Base-by-base conservation (phyloP, 1,140 invertebrate species). In the Ectropis grisescens region DNA sequence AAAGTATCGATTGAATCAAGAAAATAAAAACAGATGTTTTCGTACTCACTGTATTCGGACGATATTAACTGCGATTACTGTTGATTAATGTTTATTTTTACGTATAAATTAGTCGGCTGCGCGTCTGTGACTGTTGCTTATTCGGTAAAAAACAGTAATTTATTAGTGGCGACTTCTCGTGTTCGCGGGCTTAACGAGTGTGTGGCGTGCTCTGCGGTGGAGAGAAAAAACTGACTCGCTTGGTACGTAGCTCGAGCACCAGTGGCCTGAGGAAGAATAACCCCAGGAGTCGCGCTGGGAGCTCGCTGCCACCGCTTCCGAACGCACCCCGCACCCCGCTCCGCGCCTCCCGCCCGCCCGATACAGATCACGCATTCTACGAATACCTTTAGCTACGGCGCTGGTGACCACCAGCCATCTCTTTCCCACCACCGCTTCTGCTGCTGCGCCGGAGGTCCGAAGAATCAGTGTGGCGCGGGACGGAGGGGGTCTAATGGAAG, bases 231-330 rank as follows among this genome's bases (percentile, higher is more conserved):
- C 68, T 76, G 64, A 69, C 70, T 74, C 57, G 66, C 58, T 59
- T 68, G 61, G 58, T 76, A 74, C 75, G 69, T 61, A 68, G 71
- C 67, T 80, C 69, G 65, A 72, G 62, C 74, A 70, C 61, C 68
- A 82, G 81, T 83, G 81, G 79, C 79, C 79, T 72, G 74, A 79
- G 70, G 78, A 80, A 82, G 81, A 83, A 83, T 83, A 83, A 83
- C 71, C 71, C 76, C 76, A 79, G 79, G 74, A 82, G 79, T 82
- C 79, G 72, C 79, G 72, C 65, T 78, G 70, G 80, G 75, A 79
- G 81, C 75, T n/a, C n/a, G 81, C 75, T 74, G 75, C 79, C 69
- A 75, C 71, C 72, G 81, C 81, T 82, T 78, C 81, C 78, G 80
- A 82, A 81, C 60, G 71, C 56, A 39, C 71, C 78, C 74, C 71